Percentiles rank a stretch among this genome's conserved stretches.
Conservation (phyloP, 1,140 invertebrate genomes). For the Trissolcus basalis region DNA sequence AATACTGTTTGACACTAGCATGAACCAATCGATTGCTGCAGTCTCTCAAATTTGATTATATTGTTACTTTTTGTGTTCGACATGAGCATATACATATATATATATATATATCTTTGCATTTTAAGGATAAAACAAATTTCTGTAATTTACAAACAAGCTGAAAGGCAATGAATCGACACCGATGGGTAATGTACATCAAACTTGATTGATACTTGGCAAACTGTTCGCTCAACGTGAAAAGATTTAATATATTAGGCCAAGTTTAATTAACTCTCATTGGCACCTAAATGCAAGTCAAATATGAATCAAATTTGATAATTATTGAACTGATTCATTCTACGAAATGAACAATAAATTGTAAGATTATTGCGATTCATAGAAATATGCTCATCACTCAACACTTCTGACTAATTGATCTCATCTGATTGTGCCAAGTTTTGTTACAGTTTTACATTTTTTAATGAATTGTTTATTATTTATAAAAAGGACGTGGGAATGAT, state of each 20-base stretch:
- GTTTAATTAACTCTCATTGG: too few species aligned
- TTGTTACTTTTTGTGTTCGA: conserved; percentile 20
- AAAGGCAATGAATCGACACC: too few species aligned
- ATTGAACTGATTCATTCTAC: too few species aligned
- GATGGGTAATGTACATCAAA: too few species aligned
- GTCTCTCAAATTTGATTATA: conserved; percentile 32
- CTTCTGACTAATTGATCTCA: conserved; percentile 4
- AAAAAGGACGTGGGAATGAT: conserved; percentile 30
- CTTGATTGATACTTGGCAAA: too few species aligned
- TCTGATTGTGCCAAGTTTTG: conserved; percentile 20
- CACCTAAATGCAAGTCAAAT: conserved; percentile 1
- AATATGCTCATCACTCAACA: conserved; percentile 22
- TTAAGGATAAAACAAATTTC: too few species aligned
- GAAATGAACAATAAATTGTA: too few species aligned
- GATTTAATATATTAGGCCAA: too few species aligned
- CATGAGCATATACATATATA: conserved; percentile 33
- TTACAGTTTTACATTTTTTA: conserved; percentile 16
- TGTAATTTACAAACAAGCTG: too few species aligned
- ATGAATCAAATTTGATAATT: background rate
- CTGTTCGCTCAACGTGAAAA: too few species aligned
- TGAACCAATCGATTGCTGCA: conserved; percentile 49
- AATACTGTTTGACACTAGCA: background rate
- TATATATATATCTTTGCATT: too few species aligned
- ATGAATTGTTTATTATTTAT: conserved; percentile 1
- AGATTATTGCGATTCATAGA: background rate